These are phyloP conservation scores for Drosophila pseudoobscura DNA, from an alignment of 1,140 invertebrate species.

Conservation along the genomic window DNA sequence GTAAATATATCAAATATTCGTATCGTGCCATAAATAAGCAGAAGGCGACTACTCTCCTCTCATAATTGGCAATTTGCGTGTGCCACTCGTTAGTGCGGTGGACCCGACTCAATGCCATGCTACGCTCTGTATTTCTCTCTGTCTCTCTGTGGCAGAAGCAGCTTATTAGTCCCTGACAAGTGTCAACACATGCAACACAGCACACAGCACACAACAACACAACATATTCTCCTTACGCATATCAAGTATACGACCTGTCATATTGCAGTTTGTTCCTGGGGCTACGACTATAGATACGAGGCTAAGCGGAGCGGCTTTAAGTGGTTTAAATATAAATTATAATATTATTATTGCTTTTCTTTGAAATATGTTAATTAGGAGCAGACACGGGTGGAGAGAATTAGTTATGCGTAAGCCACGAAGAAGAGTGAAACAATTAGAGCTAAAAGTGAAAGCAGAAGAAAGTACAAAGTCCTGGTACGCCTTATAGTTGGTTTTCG, in stretches of 20 bases:
- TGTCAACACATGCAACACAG: slow-evolving; percentile 37
- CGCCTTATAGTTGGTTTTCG: too few species aligned
- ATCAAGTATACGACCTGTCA: slow-evolving; percentile 12
- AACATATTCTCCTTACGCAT: slow-evolving; percentile 4
- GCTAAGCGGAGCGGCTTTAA: too few species aligned
- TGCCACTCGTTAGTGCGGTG: slow-evolving; percentile 54
- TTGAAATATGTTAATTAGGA: too few species aligned
- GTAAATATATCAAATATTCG: slow-evolving; percentile 67
- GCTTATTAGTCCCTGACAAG: slow-evolving; percentile 55
- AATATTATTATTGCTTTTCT: too few species aligned
- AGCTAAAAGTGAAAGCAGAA: too few species aligned
- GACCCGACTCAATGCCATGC: slow-evolving; percentile 1
- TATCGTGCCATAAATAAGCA: slow-evolving; percentile 73
- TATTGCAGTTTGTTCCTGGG: slow-evolving; percentile 15
- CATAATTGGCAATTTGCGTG: slow-evolving; percentile 77
- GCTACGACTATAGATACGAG: slow-evolving; percentile 4
- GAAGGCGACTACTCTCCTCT: slow-evolving; percentile 63
- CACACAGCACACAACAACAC: background rate
- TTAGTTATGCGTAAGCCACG: too few species aligned
- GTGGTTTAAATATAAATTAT: too few species aligned
- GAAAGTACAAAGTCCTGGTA: too few species aligned
- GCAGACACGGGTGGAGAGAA: too few species aligned
- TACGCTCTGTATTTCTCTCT: too few species aligned
- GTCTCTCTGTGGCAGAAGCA: slow-evolving; percentile 11
- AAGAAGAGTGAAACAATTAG: too few species aligned